These are phyloP conservation scores for Mugil cephalus DNA, from an alignment of 2,113 vertebrate genomes.

Conservation along the genomic window DNA sequence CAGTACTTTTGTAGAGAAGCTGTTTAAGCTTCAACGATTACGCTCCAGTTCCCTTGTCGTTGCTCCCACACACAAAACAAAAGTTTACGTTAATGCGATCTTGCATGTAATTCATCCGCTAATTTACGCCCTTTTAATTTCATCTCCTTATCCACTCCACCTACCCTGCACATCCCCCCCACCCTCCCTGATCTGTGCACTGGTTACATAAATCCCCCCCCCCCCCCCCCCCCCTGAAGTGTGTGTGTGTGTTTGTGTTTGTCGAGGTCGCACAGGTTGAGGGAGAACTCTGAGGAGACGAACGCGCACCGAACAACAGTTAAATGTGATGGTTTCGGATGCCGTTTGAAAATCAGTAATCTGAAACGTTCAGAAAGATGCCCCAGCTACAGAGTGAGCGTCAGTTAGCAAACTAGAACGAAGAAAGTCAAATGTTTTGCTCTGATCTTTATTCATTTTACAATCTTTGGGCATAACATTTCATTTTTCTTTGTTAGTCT, in stretches of 20 bases:
- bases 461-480: neutral
- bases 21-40: neutral
- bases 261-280: constrained; percentile 19
- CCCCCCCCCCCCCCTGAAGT: constrained; percentile 34
- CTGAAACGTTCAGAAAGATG: neutral
- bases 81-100: neutral
- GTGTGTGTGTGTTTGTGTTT: constrained; percentile 31
- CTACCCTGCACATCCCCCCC: constrained; percentile 25
- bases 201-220: constrained; percentile 63
- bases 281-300: constrained; percentile 34
- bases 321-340: constrained; percentile 22
- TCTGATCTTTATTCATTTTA: too few species aligned
- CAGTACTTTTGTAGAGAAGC: neutral
- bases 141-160: constrained; percentile 18
- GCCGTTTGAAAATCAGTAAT: constrained; percentile 26
- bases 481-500: too few species aligned
- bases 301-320: constrained; percentile 20
- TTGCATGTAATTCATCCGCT: neutral
- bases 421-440: neutral
- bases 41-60: too few species aligned
- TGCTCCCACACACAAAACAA: neutral
- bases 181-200: constrained; percentile 23
- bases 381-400: neutral
- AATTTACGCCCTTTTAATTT: constrained; percentile 17
- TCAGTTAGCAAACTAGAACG: neutral